Base-by-base conservation (phyloP, 2,113 vertebrate genomes). In the Jaculus jaculus region DNA sequence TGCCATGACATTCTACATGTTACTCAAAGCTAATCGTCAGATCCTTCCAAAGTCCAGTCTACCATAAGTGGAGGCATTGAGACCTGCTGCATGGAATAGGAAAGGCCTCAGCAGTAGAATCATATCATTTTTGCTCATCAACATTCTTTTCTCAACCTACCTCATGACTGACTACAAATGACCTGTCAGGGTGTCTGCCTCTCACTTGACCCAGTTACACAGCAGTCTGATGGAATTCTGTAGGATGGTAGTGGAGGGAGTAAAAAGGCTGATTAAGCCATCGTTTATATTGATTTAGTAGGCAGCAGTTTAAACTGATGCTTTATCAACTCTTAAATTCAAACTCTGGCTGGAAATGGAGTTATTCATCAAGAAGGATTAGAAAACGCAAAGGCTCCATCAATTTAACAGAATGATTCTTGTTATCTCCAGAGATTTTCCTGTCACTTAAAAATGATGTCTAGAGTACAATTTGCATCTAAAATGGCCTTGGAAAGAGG, bases 401-500 rank as follows among this genome's bases (percentile, higher is more conserved):
- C 98, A 96, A 98, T 98, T 98, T 97, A 97, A 96, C 95, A 97
- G 97, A 95, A 97, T 89, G 65, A 97, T 94, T 97, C 95, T 15
- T 96, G 94, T 98, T 98, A 98, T 98, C 98, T 98, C 96, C 96
- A 96, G 96, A 98, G 97, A 97, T 98, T 98, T 98, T 97, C 97
- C 96, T 98, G 98, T 98, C 98, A 98, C 96, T 98, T 97, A 96
- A 96, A 96, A 94, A 96, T 98, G 97, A 84, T 97, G 98, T 98
- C 94, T 97, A 96, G 92, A 97, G 98, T 97, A 97, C 97, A 98
- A 97, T 98, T 94, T 98, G 96, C 96, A 82, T 98, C 97, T 96
- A 34, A 93, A 97, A 97, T 97, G 96, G 98, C 97, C 97, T 98
- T 98, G 97, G 95, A 97, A 96, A 97, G 98, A 98, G 98, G 98